Evolutionary conservation across 2,888 invertebrate genomes (phyloP).

Genomic region (Drosophila dives): DNA sequence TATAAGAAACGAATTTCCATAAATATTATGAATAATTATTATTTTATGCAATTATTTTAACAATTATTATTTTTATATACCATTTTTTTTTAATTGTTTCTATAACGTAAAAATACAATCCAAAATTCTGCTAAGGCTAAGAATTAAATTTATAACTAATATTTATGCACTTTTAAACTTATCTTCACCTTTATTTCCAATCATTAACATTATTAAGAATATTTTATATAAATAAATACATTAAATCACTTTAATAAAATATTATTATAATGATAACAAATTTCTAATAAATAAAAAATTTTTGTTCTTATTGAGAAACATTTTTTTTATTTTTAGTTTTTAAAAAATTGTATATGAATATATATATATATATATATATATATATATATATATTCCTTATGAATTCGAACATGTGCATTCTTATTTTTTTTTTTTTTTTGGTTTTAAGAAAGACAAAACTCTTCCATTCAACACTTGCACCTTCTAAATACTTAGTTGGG

Average conservation of each 20-base stretch:
- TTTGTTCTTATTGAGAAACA: not conserved
- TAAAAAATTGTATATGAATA: not conserved
- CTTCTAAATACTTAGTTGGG: not conserved
- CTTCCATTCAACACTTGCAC: no score
- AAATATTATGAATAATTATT: not conserved
- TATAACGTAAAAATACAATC: not conserved
- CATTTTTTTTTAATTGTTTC: not conserved
- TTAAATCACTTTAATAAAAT: fast-evolving
- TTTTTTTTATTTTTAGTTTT: no score
- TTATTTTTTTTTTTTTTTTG: not conserved
- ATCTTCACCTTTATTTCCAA: not conserved
- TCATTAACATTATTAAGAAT: not conserved
- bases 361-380: not conserved
- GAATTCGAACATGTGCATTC: not conserved
- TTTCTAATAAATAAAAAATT: not conserved
- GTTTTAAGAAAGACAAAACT: not conserved
- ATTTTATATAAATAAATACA: no score
- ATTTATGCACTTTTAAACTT: not conserved
- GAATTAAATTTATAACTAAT: not conserved
- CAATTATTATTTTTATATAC: not conserved
- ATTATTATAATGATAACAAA: not conserved
- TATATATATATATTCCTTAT: not conserved
- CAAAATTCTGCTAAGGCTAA: not conserved
- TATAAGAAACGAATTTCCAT: not conserved
- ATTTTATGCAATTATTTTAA: no score